Conservation (phyloP, 2,888 invertebrate genomes). For the Xylota segnis region DNA sequence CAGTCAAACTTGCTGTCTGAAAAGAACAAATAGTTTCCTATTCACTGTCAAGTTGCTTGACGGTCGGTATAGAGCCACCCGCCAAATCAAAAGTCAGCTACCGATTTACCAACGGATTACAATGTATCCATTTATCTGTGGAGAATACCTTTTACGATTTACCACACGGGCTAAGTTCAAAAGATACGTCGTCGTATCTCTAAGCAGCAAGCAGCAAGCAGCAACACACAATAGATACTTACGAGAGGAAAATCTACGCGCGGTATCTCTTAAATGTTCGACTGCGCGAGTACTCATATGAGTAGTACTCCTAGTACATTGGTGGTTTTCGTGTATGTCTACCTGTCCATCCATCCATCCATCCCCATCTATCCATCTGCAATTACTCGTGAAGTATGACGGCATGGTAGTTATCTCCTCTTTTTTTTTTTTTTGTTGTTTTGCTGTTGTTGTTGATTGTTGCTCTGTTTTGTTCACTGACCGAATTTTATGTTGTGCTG, state of each 20-base stretch:
- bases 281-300: slow-evolving; percentile 5
- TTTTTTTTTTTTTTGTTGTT: slow-evolving; percentile 37
- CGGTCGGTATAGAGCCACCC: slow-evolving; percentile 49
- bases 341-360: slow-evolving; percentile 58
- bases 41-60: slow-evolving; percentile 67
- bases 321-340: slow-evolving; percentile 35
- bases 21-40: slow-evolving; percentile 68
- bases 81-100: slow-evolving; percentile 68
- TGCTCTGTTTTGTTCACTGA: slow-evolving; percentile 68
- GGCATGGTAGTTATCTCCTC: slow-evolving; percentile 69
- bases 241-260: slow-evolving; percentile 10
- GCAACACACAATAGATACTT: slow-evolving; percentile 51
- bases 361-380: slow-evolving; percentile 68
- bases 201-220: neutral
- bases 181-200: slow-evolving; percentile 43
- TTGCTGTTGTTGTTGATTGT: slow-evolving; percentile 46
- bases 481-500: slow-evolving; percentile 57
- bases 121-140: slow-evolving; percentile 61
- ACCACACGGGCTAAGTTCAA: slow-evolving; percentile 45
- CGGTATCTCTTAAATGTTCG: slow-evolving; percentile 17
- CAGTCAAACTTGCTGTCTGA: slow-evolving; percentile 54
- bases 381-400: slow-evolving; percentile 76
- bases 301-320: slow-evolving; percentile 1
- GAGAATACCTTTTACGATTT: slow-evolving; percentile 54
- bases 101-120: slow-evolving; percentile 69